phyloP scores from a whole-genome alignment of 2,888 invertebrate species.

The Cheilosia grossa region DNA sequence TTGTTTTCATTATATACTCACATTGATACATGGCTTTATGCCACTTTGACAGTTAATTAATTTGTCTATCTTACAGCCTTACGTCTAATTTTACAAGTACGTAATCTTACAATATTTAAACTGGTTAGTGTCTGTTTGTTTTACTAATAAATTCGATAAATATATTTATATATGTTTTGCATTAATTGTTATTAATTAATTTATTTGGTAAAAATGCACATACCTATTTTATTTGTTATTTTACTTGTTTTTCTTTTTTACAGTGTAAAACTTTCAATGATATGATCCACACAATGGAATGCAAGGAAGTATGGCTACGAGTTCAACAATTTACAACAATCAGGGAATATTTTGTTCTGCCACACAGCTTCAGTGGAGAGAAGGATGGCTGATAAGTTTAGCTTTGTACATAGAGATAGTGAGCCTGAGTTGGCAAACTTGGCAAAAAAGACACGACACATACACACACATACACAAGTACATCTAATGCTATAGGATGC shows the following conservation, averaged over 20 bases:
- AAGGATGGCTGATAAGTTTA: conserved; percentile 67
- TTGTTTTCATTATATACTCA: conserved; percentile 40
- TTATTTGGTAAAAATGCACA: conserved; percentile 74
- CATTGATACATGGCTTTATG: conserved; percentile 48
- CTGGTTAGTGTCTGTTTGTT: conserved; percentile 40
- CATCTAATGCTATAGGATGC: neutral
- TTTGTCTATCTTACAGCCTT: conserved; percentile 55
- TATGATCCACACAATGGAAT: conserved; percentile 68
- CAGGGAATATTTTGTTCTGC: conserved; percentile 38
- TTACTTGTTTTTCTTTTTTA: conserved; percentile 31
- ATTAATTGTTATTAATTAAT: conserved; percentile 32
- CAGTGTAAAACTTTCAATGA: conserved; percentile 68
- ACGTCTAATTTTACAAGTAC: conserved; percentile 45
- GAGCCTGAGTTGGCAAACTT: conserved; percentile 44
- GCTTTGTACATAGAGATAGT: conserved; percentile 68
- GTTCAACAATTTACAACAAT: conserved; percentile 69
- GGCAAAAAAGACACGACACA: neutral
- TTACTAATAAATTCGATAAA: conserved; percentile 74
- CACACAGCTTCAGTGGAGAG: neutral
- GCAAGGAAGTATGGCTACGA: conserved; percentile 66
- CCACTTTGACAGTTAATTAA: conserved; percentile 37
- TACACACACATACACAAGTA: conserved; percentile 10
- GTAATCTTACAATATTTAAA: conserved; percentile 58
- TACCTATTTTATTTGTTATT: conserved; percentile 32
- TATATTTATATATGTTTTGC: conserved; percentile 31